These are phyloP conservation scores for Ectemnius lituratus DNA, from an alignment of 2,888 invertebrate species.

Conservation along the genomic window DNA sequence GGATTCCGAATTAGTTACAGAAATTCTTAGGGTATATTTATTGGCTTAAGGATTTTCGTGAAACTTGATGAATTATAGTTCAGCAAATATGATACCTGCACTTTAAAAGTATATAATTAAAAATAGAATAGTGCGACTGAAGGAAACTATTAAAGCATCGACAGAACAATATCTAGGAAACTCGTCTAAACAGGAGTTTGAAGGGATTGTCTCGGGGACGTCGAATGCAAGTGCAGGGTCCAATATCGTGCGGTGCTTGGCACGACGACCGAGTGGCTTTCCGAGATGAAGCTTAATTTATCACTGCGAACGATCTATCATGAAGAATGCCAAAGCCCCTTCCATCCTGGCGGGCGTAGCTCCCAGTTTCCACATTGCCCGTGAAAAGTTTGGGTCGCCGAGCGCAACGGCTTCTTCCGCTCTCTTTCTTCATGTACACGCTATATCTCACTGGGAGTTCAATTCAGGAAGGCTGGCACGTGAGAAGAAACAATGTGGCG, in stretches of 20 bases:
- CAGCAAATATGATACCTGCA: no score
- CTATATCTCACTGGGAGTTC: constrained; percentile 19
- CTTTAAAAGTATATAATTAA: no score
- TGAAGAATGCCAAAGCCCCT: constrained; percentile 47
- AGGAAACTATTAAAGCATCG: no score
- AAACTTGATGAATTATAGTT: no score
- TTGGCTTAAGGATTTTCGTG: no score
- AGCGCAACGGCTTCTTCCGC: constrained; percentile 9
- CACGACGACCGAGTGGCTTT: constrained; percentile 16
- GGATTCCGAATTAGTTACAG: no score
- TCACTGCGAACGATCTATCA: constrained; percentile 58
- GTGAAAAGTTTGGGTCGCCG: constrained; percentile 39
- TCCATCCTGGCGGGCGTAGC: constrained; percentile 4
- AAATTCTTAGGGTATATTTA: no score
- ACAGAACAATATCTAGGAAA: no score
- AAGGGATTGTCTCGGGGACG: no score
- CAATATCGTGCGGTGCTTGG: constrained; percentile 5
- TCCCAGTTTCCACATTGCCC: constrained; percentile 18
- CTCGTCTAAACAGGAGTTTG: no score
- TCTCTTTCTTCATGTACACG: not conserved
- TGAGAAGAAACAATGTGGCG: constrained; percentile 59
- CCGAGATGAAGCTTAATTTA: constrained; percentile 55
- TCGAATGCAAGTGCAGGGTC: not conserved
- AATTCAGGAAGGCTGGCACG: constrained; percentile 47
- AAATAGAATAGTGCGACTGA: no score